These are phyloP conservation scores for Cephus nigrinus DNA, from an alignment of 2,888 invertebrate species.

Conservation along the genomic window DNA sequence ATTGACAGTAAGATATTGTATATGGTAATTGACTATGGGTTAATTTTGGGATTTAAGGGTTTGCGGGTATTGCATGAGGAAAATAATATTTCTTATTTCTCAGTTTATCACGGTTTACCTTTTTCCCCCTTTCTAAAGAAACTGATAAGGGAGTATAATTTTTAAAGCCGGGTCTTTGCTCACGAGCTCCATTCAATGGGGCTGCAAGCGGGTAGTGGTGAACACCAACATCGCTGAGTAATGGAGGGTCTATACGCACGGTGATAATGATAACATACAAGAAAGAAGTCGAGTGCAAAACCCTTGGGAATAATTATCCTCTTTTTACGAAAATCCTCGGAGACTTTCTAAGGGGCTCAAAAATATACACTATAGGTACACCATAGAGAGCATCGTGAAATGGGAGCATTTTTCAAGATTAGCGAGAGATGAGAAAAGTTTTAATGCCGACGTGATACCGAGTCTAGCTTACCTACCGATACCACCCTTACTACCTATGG, in stretches of 20 bases:
- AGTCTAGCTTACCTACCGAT: background rate
- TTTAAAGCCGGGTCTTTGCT: background rate
- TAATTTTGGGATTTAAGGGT: background rate
- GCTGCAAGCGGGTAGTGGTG: background rate
- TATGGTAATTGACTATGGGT: background rate
- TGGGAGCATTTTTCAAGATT: conserved; percentile 61
- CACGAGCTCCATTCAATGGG: background rate
- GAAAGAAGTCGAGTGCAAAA: background rate
- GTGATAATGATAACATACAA: background rate
- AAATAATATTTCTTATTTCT: background rate
- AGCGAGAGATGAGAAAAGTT: conserved; percentile 65
- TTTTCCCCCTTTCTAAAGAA: background rate
- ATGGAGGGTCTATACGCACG: background rate
- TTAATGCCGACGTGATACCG: conserved; percentile 53
- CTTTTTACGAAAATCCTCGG: conserved; percentile 11
- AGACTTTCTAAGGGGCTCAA: conserved; percentile 13
- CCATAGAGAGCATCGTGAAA: conserved; percentile 14
- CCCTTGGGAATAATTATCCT: conserved; percentile 2
- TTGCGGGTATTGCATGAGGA: background rate
- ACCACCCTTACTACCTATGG: conserved; percentile 18
- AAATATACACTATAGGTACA: conserved; percentile 10
- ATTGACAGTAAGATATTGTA: background rate
- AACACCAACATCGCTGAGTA: background rate
- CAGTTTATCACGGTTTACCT: background rate
- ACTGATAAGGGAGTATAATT: background rate